These are phyloP conservation scores for Pangasius macronema DNA, from an alignment of 2,797 vertebrate genomes.

Conservation along the genomic window DNA sequence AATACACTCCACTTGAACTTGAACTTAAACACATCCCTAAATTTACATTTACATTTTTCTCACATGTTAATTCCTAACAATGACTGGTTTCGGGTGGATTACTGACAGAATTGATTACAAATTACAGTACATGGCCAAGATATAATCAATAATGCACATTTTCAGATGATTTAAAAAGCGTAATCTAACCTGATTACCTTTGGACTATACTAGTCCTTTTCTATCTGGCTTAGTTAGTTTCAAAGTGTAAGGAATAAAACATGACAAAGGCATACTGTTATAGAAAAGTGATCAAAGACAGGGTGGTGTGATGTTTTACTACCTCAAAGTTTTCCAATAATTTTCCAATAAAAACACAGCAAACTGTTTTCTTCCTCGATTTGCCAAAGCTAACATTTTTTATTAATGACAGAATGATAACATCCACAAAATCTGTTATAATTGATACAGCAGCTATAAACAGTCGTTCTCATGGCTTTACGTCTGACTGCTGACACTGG, in stretches of 20 bases:
- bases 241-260: background rate
- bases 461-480: background rate
- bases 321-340: background rate
- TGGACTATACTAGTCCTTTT: background rate
- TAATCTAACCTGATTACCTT: background rate
- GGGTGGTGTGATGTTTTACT: background rate
- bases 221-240: background rate
- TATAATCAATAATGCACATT: background rate
- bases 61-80: background rate
- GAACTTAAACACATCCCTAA: background rate
- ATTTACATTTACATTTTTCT: background rate
- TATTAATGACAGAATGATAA: background rate
- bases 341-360: background rate
- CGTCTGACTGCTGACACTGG: background rate
- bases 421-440: background rate
- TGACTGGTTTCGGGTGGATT: background rate
- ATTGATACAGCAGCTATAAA: background rate
- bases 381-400: background rate
- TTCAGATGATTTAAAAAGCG: background rate
- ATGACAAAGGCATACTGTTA: background rate
- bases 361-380: background rate
- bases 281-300: background rate
- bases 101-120: background rate
- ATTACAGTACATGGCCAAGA: background rate
- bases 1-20: no score